Conservation (phyloP, 2,888 invertebrate genomes). For the Nomada fabriciana region DNA sequence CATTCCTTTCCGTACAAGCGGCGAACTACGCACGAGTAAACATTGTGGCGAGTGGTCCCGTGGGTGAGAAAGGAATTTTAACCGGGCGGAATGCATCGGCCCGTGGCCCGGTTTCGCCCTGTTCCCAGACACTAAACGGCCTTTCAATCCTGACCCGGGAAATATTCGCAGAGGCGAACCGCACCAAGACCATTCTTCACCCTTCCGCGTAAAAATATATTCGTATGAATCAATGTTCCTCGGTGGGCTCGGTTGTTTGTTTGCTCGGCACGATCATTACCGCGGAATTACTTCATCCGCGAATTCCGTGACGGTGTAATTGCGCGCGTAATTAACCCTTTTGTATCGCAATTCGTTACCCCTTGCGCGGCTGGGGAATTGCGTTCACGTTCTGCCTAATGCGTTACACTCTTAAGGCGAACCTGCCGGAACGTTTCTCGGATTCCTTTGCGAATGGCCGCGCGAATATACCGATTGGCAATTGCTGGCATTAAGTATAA, state of each 20-base stretch:
- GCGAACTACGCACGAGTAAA: slow-evolving; percentile 72
- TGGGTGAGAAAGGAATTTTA: slow-evolving; percentile 65
- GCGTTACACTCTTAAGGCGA: background rate
- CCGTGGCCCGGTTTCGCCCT: slow-evolving; percentile 22
- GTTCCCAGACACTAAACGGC: slow-evolving; percentile 48
- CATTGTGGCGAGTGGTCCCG: slow-evolving; percentile 68
- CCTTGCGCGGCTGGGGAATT: slow-evolving; percentile 15
- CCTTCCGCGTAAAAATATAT: slow-evolving; percentile 36
- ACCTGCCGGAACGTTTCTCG: too few relatives aligned
- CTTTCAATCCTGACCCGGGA: slow-evolving; percentile 46
- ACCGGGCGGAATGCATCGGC: slow-evolving; percentile 54
- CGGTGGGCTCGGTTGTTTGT: slow-evolving; percentile 7
- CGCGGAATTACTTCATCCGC: slow-evolving; percentile 27
- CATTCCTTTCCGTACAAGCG: slow-evolving; percentile 68
- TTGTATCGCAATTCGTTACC: slow-evolving; percentile 32
- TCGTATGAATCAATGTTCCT: slow-evolving; percentile 34
- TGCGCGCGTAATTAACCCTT: slow-evolving; percentile 50
- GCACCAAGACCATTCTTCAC: background rate
- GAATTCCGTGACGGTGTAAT: slow-evolving; percentile 31
- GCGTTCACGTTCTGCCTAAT: slow-evolving; percentile 16
- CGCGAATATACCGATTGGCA: too few relatives aligned
- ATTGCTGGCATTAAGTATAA: too few relatives aligned
- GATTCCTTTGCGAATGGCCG: too few relatives aligned
- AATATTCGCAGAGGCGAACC: slow-evolving; percentile 47
- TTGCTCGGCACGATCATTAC: background rate